Base-by-base conservation (phyloP, 2,888 invertebrate genomes). In the Polyommatus iphigenia region DNA sequence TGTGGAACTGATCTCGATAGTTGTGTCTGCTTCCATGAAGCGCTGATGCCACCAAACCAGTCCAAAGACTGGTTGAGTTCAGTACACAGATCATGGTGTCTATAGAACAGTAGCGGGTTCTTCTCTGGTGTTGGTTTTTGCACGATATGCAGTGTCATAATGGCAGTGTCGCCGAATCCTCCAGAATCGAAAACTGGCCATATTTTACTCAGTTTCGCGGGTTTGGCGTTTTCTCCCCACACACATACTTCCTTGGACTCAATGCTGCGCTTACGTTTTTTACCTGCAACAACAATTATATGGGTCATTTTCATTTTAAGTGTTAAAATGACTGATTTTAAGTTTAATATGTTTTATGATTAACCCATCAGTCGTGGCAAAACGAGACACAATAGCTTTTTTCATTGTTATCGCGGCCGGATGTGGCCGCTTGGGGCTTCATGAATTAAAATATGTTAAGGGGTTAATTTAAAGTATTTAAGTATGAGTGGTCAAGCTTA, bases 131-230 rank as follows among this genome's bases (percentile, higher is more conserved):
- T 83, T 0, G 87, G 79, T 77, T 88, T 91, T 71, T 89, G 88
- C 36, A 86, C 75, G 2, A 90, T 80, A 24, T 90, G 87, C 0
- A 92, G 84, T 3, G 88, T 90, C 5, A 91, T 81, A 62, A 90
- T 81, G 15, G 88, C 79, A 0, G 89, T 83, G 59, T 89, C 84
- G 3, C 89, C 89, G 24, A 88, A 94, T 81, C 94, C 94, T 88
- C 94, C 94, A 0, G 94, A 94, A 80, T 94, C 94, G 80, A 94
- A 94, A 0, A 94, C 94, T 0, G 94, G 93, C 94, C 94, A 94
- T 85, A 93, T 92, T 83, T 91, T 93, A 83, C 88, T 90, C 32
- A 88, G 86, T 82, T 93, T 93, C 0, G 92, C 86, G 0, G 93
- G 91, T 24, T 88, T 87, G 0, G 87, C 79, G 78, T 86, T 88